phyloP scores from a whole-genome alignment of 2,113 vertebrate genomes.

The Condylura cristata region DNA sequence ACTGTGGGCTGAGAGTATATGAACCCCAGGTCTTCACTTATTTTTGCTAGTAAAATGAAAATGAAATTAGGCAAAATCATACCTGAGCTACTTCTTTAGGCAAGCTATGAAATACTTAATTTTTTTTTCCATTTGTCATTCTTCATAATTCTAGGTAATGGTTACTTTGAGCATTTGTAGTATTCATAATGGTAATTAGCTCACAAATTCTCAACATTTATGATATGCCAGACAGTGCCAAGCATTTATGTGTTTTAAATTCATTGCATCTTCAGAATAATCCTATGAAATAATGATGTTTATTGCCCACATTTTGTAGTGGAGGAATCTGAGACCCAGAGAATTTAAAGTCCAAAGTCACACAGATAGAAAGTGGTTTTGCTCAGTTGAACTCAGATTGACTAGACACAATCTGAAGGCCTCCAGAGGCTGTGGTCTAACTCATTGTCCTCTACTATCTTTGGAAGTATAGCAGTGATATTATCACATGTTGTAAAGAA shows the following conservation, averaged over 20 bases:
- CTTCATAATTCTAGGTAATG: background rate
- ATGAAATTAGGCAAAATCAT: conserved; percentile 12
- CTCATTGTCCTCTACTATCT: background rate
- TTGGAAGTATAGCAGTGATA: background rate
- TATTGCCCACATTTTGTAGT: background rate
- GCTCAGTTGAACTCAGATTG: background rate
- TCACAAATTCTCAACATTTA: background rate
- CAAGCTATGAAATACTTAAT: background rate
- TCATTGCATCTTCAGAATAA: conserved; percentile 3
- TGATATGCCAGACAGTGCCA: background rate
- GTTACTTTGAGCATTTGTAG: background rate
- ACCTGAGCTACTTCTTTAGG: background rate
- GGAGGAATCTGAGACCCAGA: background rate
- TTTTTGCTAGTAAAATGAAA: conserved; percentile 15
- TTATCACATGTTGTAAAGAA: background rate
- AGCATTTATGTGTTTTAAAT: background rate
- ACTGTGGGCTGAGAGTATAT: background rate
- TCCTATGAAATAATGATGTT: background rate
- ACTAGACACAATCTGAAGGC: background rate
- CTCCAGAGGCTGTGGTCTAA: background rate
- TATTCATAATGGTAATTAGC: background rate
- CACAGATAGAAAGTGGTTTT: background rate
- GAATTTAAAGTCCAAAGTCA: background rate
- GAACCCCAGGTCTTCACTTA: background rate
- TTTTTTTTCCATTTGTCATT: background rate